These are phyloP conservation scores for Lycaon pictus DNA, from an alignment of 2,113 vertebrate genomes.

Conservation along the genomic window DNA sequence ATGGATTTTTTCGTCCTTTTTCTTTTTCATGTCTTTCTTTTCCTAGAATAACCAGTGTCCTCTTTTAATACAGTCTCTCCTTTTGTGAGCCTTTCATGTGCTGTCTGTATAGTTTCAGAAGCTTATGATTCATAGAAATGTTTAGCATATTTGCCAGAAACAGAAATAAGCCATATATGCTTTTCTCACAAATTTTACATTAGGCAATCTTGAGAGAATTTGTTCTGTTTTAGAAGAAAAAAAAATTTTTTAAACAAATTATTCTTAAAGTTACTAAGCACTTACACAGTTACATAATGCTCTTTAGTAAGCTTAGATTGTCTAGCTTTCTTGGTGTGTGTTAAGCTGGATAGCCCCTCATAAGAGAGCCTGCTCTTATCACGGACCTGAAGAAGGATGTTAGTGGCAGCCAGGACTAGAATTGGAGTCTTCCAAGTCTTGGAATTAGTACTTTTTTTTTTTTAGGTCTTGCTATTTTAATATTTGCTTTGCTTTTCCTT, in stretches of 20 bases:
- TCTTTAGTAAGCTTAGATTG: background rate
- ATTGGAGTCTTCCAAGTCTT: background rate
- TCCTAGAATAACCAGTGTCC: slow-evolving; percentile 45
- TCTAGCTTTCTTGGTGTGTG: background rate
- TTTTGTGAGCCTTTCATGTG: background rate
- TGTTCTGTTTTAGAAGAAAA: background rate
- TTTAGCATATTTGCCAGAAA: slow-evolving; percentile 36
- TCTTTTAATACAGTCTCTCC: background rate
- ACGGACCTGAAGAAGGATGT: background rate
- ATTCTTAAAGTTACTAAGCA: background rate
- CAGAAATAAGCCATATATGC: background rate
- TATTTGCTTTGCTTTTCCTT: background rate
- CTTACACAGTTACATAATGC: background rate
- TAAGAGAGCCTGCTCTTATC: background rate
- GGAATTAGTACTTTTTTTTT: background rate
- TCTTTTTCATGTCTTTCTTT: background rate
- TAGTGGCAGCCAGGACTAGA: background rate
- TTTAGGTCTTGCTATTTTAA: background rate
- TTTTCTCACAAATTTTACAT: background rate
- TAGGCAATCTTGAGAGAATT: slow-evolving; percentile 31
- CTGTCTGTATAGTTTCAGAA: background rate
- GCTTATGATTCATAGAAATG: background rate
- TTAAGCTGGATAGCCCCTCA: background rate
- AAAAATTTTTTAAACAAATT: background rate
- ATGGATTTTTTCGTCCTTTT: slow-evolving; percentile 22